phyloP scores from a whole-genome alignment of 2,797 vertebrate genomes.

The Limosa lapponica region DNA sequence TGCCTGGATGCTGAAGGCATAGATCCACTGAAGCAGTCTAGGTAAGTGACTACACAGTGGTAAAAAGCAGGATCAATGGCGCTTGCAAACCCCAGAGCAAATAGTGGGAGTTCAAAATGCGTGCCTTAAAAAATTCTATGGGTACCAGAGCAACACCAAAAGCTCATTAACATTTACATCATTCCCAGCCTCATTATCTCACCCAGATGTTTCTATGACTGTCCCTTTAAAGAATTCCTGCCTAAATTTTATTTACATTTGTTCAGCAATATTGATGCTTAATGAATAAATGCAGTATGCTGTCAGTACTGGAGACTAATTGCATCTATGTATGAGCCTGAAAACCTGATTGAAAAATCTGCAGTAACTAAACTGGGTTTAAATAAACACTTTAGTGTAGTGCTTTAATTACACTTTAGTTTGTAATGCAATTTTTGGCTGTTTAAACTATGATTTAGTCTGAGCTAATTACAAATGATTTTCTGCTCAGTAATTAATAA shows the following conservation, averaged over 20 bases:
- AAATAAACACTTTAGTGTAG: slow-evolving; percentile 98
- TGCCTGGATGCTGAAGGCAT: neutral
- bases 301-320: slow-evolving; percentile 87
- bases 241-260: slow-evolving; percentile 84
- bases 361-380: slow-evolving; percentile 89
- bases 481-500: slow-evolving; percentile 95
- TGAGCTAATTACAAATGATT: slow-evolving; percentile 98
- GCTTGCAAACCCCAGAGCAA: neutral
- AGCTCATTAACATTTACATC: slow-evolving; percentile 73
- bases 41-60: neutral
- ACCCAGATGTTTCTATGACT: slow-evolving; percentile 79
- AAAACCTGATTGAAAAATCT: slow-evolving; percentile 89
- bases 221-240: slow-evolving; percentile 81
- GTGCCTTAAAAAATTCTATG: slow-evolving; percentile 34
- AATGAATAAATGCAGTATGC: slow-evolving; percentile 84
- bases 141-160: slow-evolving; percentile 19
- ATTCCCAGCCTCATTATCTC: slow-evolving; percentile 73
- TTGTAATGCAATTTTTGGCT: slow-evolving; percentile 90
- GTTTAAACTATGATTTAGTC: slow-evolving; percentile 93
- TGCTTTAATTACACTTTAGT: slow-evolving; percentile 95
- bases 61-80: neutral
- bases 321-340: slow-evolving; percentile 86
- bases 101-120: neutral
- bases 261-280: slow-evolving; percentile 82
- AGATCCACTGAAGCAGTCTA: neutral